Base-by-base conservation (phyloP, 2,113 vertebrate species). In the Leptobrachium ailaonicum region DNA sequence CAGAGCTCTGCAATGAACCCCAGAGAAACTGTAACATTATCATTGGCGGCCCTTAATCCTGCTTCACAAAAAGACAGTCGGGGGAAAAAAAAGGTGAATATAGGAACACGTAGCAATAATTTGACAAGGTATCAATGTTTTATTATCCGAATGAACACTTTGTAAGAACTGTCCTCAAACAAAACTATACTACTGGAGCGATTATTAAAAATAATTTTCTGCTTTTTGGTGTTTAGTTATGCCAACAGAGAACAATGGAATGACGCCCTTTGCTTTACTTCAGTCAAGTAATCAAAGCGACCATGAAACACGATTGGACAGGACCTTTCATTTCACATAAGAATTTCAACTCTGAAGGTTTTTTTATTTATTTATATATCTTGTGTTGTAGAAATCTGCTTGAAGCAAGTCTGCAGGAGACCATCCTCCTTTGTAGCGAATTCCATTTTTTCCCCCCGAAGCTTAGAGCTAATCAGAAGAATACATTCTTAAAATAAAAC, bases 201-300 rank as follows among this genome's bases (percentile, higher is more conserved):
- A 88, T 91, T 86, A 88, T 87, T 86, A 88, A 87, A 80, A 86
- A 89, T 86, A 88, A 89, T 87, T 85, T 50, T 85, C 85, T 86
- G 86, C 84, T 83, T 87, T 85, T 86, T 88, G 82, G 85, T 83
- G 74, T 78, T 84, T 85, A 85, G 68, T 66, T 81, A 84, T 83
- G 80, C 85, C 86, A 90, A 73, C 75, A 88, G 83, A 64, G 83
- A 88, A 83, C 80, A 84, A 80, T 86, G 66, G 85, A 82, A 75
- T 20, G 8, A 66, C 83, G 82, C 74, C 71, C 67, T 86, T 86
- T 86, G 81, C 82, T 88, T 88, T 72, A 77, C 56, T 84, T 86
- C 83, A 87, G 81, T 83, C 82, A 83, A 83, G 60, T 77, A 76
- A 74, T 87, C 84, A 86, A 82, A 91, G 86, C 64, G 70, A 84